Evolutionary conservation across 1,140 invertebrate species (phyloP).

Genomic region (Daktulosphaira vitifoliae): DNA sequence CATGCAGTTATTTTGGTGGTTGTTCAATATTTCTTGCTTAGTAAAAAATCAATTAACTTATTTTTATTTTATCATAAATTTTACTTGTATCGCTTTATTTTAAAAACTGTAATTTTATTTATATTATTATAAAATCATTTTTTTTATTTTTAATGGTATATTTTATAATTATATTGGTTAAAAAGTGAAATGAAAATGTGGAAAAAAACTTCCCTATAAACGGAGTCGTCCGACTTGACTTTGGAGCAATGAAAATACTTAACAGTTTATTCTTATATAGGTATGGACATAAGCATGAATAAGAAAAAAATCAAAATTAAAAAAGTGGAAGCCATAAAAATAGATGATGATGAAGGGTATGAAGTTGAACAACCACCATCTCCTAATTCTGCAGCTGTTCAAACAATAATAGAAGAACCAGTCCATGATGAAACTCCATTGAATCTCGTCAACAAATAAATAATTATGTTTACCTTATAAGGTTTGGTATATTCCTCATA

Average conservation of each 20-base stretch:
- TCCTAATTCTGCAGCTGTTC: conserved; percentile 7
- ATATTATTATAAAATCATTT: too few species aligned
- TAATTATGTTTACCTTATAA: neutral
- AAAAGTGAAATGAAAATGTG: neutral
- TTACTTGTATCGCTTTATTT: conserved; percentile 6
- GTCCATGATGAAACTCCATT: conserved; percentile 11
- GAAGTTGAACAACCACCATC: conserved; percentile 22
- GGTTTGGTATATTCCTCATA: conserved; percentile 12
- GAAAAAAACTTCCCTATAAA: neutral
- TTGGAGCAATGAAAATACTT: conserved; percentile 23
- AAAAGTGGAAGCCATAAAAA: neutral
- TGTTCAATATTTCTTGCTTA: conserved; percentile 11
- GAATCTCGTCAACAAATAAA: conserved; percentile 17
- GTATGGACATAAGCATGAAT: conserved; percentile 30
- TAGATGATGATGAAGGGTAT: conserved; percentile 5
- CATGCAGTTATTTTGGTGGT: conserved; percentile 8
- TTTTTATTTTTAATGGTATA: neutral
- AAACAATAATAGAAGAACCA: conserved; percentile 17
- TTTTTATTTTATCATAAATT: neutral
- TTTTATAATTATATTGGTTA: neutral
- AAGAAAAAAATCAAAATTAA: conserved; percentile 33
- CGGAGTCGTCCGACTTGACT: conserved; percentile 13
- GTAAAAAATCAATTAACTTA: too few species aligned
- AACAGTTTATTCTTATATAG: conserved; percentile 32
- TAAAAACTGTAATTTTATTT: too few species aligned